phyloP scores from a whole-genome alignment of 2,888 invertebrate species.

The Bugulina stolonifera region DNA sequence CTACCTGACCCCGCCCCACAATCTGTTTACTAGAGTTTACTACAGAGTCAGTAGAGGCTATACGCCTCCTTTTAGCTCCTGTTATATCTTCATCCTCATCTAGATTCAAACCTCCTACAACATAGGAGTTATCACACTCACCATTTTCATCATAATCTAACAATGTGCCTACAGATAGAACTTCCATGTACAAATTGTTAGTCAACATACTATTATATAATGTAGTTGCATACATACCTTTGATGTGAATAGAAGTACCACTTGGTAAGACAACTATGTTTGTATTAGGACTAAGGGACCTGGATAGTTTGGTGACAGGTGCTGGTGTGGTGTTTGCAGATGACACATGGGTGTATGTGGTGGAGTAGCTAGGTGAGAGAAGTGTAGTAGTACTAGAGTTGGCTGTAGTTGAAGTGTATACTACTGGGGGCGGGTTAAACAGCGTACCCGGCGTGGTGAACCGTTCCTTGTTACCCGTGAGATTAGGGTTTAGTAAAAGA shows the following conservation, averaged over 20 bases:
- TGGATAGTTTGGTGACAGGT: slow-evolving; percentile 33
- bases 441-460: background rate
- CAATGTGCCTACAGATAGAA: too few species aligned
- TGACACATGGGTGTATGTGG: background rate
- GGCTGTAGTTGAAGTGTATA: background rate
- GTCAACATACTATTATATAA: too few species aligned
- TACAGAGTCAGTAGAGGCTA: slow-evolving; percentile 38
- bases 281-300: slow-evolving; percentile 42
- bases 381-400: background rate
- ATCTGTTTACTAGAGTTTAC: slow-evolving; percentile 26
- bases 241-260: slow-evolving; percentile 50
- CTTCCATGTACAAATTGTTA: too few species aligned
- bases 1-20: background rate
- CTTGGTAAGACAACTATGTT: slow-evolving; percentile 49
- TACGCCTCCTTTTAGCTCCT: slow-evolving; percentile 35
- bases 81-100: slow-evolving; percentile 46
- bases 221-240: too few species aligned
- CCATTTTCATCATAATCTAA: background rate
- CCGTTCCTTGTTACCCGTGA: slow-evolving; percentile 36
- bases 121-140: background rate
- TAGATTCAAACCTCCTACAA: slow-evolving; percentile 33
- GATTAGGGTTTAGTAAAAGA: slow-evolving; percentile 41
- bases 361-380: background rate
- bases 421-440: background rate
- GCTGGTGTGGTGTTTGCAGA: slow-evolving; percentile 32